Conservation (phyloP, 2,113 vertebrate genomes). For the Aegotheles bennettii region DNA sequence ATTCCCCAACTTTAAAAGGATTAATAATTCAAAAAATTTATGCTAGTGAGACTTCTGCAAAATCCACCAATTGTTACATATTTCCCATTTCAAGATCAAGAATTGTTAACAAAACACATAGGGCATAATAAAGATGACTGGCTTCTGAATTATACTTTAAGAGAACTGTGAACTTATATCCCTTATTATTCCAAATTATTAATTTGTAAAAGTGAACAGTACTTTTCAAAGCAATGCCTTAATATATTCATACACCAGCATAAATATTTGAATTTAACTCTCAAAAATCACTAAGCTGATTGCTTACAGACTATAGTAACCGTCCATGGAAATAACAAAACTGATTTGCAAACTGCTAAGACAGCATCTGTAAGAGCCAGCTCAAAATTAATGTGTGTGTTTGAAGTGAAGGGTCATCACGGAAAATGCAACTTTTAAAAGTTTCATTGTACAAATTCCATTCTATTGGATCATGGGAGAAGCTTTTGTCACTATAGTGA, state of each 20-base stretch:
- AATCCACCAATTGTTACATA: not conserved
- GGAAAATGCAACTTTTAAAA: not conserved
- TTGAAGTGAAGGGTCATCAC: not conserved
- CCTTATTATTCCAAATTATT: not conserved
- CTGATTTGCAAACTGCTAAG: not conserved
- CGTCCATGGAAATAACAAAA: not conserved
- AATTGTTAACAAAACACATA: not conserved
- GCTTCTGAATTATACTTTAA: not conserved
- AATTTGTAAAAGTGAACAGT: not conserved
- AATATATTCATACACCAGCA: not conserved
- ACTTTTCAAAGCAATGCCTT: not conserved
- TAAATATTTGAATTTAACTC: not conserved
- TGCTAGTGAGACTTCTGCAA: not conserved
- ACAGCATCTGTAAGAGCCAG: constrained; percentile 30
- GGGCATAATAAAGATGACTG: not conserved
- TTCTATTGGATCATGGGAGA: not conserved
- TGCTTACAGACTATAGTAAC: not conserved
- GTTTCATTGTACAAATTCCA: not conserved
- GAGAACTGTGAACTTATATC: not conserved
- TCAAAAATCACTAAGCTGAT: constrained; percentile 9
- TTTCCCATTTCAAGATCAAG: not conserved
- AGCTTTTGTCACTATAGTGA: not conserved
- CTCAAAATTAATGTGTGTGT: not conserved
- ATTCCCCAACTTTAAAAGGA: constrained; percentile 18
- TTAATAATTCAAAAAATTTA: not conserved